These are phyloP conservation scores for Phasia obesa DNA, from an alignment of 2,888 invertebrate genomes.

Conservation along the genomic window DNA sequence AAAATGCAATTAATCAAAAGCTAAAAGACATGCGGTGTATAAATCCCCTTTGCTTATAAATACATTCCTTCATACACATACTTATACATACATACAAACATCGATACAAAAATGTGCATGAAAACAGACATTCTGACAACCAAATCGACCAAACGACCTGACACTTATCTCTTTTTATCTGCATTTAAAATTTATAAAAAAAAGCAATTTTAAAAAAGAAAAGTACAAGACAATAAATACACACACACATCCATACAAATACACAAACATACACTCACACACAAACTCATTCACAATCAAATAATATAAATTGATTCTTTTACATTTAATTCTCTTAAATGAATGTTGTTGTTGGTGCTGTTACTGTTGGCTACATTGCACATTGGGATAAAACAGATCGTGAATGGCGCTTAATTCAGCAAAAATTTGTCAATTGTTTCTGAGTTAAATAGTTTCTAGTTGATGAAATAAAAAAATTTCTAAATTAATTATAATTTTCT, in stretches of 20 bases:
- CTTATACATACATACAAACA: not conserved
- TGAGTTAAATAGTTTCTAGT: no score
- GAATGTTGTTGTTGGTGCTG: constrained; percentile 35
- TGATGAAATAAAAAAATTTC: no score
- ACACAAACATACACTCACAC: constrained; percentile 18
- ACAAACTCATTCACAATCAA: constrained; percentile 21
- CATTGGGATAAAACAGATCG: no score
- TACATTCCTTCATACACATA: not conserved
- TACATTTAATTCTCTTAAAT: constrained; percentile 69
- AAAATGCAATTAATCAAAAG: constrained; percentile 74
- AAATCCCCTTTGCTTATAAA: constrained; percentile 57
- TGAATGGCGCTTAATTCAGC: no score
- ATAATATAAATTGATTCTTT: constrained; percentile 72
- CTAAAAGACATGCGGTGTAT: constrained; percentile 69
- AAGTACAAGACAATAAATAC: constrained; percentile 43
- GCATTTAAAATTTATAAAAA: constrained; percentile 70
- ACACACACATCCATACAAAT: constrained; percentile 23
- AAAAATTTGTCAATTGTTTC: no score
- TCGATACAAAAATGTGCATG: constrained; percentile 41
- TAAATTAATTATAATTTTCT: no score
- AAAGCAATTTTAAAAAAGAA: constrained; percentile 31
- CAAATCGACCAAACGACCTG: constrained; percentile 72
- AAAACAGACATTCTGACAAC: constrained; percentile 64
- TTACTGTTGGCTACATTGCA: constrained; percentile 24
- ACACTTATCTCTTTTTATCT: constrained; percentile 75